These are phyloP conservation scores for Zaprionus ghesquierei DNA, from an alignment of 1,140 invertebrate genomes.

Conservation along the genomic window DNA sequence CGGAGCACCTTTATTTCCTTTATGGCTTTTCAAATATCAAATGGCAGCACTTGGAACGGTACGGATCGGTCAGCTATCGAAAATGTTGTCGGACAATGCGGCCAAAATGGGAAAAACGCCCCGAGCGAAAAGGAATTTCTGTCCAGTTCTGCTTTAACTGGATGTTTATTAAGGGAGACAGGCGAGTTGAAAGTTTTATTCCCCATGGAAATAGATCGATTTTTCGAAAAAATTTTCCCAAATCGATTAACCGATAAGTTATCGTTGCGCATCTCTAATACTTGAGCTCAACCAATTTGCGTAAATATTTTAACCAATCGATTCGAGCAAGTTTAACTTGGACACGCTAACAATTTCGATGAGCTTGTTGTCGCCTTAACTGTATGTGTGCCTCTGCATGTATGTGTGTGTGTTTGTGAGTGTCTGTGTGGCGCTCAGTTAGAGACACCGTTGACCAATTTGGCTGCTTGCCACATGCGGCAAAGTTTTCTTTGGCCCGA, in stretches of 20 bases:
- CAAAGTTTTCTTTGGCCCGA: constrained; percentile 25
- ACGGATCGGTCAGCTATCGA: background rate
- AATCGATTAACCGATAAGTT: too few species aligned
- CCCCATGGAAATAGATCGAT: too few species aligned
- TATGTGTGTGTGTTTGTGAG: background rate
- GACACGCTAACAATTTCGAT: background rate
- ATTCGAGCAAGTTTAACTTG: background rate
- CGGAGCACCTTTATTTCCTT: background rate
- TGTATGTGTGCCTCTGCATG: background rate
- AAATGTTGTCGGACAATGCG: background rate
- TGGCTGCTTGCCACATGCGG: constrained; percentile 50
- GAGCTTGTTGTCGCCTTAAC: background rate
- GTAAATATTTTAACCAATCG: too few species aligned
- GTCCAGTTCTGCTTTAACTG: fast-evolving
- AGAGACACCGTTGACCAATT: constrained; percentile 39
- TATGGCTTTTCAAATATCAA: constrained; percentile 15
- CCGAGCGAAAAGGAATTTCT: background rate
- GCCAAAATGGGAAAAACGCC: background rate
- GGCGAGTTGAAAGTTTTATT: too few species aligned
- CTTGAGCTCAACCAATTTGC: background rate
- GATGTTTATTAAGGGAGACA: background rate
- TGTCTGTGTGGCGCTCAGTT: background rate
- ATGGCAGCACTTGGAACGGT: background rate
- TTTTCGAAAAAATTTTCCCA: too few species aligned
- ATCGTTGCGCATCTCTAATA: background rate